These are phyloP conservation scores for Mesoclemmys tuberculata DNA, from an alignment of 2,113 vertebrate genomes.

Conservation along the genomic window DNA sequence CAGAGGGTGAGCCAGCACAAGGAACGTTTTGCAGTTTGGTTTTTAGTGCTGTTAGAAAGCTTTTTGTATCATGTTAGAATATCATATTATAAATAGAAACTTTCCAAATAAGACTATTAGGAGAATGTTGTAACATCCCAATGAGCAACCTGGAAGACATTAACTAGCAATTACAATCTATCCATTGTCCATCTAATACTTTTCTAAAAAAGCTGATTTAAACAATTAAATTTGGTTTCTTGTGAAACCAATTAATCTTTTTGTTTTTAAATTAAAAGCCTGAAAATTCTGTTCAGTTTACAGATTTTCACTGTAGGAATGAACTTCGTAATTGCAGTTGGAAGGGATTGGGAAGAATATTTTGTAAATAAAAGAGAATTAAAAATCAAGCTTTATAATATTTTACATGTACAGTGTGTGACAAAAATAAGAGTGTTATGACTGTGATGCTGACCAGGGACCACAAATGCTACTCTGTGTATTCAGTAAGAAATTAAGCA, in stretches of 20 bases:
- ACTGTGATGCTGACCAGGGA: not conserved
- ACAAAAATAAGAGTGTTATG: not conserved
- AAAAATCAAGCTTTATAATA: not conserved
- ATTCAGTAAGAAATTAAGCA: not conserved
- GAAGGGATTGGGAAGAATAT: conserved; percentile 12
- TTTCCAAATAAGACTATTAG: not conserved
- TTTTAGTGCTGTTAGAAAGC: not conserved
- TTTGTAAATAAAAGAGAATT: conserved; percentile 3
- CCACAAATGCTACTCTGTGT: not conserved
- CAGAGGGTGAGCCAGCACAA: not conserved
- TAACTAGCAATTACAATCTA: not conserved
- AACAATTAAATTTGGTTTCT: not conserved
- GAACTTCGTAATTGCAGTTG: not conserved
- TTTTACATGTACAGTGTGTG: conserved; percentile 4
- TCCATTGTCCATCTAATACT: not conserved
- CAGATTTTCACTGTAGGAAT: not conserved
- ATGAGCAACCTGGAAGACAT: not conserved
- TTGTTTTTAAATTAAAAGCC: not conserved
- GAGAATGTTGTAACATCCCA: not conserved
- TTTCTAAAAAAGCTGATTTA: not conserved
- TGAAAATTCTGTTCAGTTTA: not conserved
- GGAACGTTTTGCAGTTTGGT: not conserved
- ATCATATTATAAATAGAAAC: not conserved
- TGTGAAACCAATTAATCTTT: not conserved
- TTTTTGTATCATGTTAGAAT: not conserved